Evolutionary conservation across 2,113 vertebrate genomes (phyloP), one percentile per base, ranked within the genome.

Genomic region (Zonotrichia leucophrys): DNA sequence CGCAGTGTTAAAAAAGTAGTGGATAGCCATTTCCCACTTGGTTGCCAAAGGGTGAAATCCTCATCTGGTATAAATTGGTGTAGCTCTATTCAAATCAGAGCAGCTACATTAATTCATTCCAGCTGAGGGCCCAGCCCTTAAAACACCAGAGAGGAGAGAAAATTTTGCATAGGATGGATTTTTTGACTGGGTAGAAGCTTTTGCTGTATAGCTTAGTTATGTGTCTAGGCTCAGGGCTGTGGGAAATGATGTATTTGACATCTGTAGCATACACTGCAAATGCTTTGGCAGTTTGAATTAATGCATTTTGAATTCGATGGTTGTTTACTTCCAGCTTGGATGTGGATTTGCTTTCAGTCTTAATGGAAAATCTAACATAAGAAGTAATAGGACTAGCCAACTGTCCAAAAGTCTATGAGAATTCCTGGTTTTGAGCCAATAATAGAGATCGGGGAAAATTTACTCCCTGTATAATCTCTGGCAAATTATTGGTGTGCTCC

Each of bases 311-410:
- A 95, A 91, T 69, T 79, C 7, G 10, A 31, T 46, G 44, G 50
- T 85, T 89, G 60, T 91, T 94, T 93, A 78, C 82, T 90, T 94
- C 94, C 73, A 90, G 53, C 78, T 91, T 59, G 62, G 58, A 75
- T 74, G 55, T 78, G 78, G 79, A 80, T 96, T 94, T 94, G 49
- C 90, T 89, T 72, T 83, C 91, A 95, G 68, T 66, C 60, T 92
- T 69, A 50, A 49, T 83, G 84, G 91, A 83, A 91, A 78, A 75
- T 70, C 50, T 85, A 92, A 78, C 44, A 28, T 39, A 20, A 79
- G 85, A 78, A 72, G 60, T 60, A 85, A 70, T 77, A 90, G 72
- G 73, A 77, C 66, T 53, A 72, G 62, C 93, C 88, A 87, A 96
- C 94, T 93, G 82, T 89, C 76, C 9, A 3, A 76, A 90, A 70